Conservation (phyloP, 2,113 vertebrate species). For the Plecotus auritus region DNA sequence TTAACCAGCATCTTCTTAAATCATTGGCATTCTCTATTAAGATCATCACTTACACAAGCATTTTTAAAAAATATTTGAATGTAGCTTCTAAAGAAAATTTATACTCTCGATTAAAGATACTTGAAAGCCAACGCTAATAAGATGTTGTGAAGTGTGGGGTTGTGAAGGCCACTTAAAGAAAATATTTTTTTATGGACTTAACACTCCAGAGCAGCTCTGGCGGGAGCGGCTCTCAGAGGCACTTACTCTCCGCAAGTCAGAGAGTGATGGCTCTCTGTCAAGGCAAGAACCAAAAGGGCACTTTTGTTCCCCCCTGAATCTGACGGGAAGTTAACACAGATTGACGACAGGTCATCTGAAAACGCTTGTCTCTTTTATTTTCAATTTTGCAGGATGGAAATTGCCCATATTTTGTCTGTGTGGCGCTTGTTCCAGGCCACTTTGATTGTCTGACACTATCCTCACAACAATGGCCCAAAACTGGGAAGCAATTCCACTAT, state of each 20-base stretch:
- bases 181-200: slow-evolving; percentile 51
- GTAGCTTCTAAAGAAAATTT: slow-evolving; percentile 49
- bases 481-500: not conserved
- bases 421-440: slow-evolving; percentile 25
- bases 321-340: slow-evolving; percentile 67
- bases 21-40: slow-evolving; percentile 26
- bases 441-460: slow-evolving; percentile 38
- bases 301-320: slow-evolving; percentile 20
- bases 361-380: slow-evolving; percentile 61
- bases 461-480: slow-evolving; percentile 27
- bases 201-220: not conserved
- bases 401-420: slow-evolving; percentile 35
- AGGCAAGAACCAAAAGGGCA: slow-evolving; percentile 57
- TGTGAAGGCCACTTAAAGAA: slow-evolving; percentile 54
- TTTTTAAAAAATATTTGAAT: slow-evolving; percentile 8
- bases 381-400: slow-evolving; percentile 54
- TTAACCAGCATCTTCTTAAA: slow-evolving; percentile 11
- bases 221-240: slow-evolving; percentile 31
- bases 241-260: slow-evolving; percentile 39
- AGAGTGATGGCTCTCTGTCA: slow-evolving; percentile 42
- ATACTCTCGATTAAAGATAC: slow-evolving; percentile 58
- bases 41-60: slow-evolving; percentile 32
- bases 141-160: slow-evolving; percentile 28
- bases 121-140: slow-evolving; percentile 62
- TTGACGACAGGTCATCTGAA: slow-evolving; percentile 59